A percentile compares a stretch with the other conserved stretches of the same genome.
phyloP scores from a whole-genome alignment of 2,888 invertebrate species.

The Synanthedon vespiformis region DNA sequence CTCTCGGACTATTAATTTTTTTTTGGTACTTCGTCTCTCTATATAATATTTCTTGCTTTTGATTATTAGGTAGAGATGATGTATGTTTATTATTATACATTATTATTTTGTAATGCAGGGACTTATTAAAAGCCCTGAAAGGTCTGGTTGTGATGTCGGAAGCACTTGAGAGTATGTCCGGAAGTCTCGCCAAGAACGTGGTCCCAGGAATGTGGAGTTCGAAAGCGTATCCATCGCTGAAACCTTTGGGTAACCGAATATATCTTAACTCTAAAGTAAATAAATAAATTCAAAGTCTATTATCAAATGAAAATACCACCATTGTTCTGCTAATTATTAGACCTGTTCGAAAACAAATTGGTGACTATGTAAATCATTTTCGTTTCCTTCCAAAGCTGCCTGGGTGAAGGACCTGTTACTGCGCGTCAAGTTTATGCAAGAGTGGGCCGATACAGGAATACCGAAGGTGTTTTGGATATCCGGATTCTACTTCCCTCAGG shows the following conservation, averaged over 20 bases:
- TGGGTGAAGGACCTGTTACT: conserved; percentile 75
- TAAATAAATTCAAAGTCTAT: too few relatives aligned
- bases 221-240: conserved; percentile 77
- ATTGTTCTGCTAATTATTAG: too few relatives aligned
- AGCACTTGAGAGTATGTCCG: conserved; percentile 76
- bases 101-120: conserved; percentile 24
- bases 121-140: conserved; percentile 78
- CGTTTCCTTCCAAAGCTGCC: conserved; percentile 51
- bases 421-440: conserved; percentile 73
- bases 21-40: too few relatives aligned
- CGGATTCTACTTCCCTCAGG: conserved; percentile 88
- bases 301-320: too few relatives aligned
- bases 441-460: conserved; percentile 77
- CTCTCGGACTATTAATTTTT: too few relatives aligned
- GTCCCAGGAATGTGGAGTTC: conserved; percentile 80
- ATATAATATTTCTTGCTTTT: too few relatives aligned
- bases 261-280: too few relatives aligned
- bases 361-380: too few relatives aligned
- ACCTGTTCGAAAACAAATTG: too few relatives aligned
- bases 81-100: not conserved
- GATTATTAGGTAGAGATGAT: not conserved
- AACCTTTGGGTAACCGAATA: conserved; percentile 78
- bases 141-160: conserved; percentile 85
- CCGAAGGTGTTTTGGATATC: conserved; percentile 86
- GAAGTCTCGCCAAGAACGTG: conserved; percentile 73